Conservation (phyloP, 2,888 invertebrate genomes). For the Philopedon plagiatum region DNA sequence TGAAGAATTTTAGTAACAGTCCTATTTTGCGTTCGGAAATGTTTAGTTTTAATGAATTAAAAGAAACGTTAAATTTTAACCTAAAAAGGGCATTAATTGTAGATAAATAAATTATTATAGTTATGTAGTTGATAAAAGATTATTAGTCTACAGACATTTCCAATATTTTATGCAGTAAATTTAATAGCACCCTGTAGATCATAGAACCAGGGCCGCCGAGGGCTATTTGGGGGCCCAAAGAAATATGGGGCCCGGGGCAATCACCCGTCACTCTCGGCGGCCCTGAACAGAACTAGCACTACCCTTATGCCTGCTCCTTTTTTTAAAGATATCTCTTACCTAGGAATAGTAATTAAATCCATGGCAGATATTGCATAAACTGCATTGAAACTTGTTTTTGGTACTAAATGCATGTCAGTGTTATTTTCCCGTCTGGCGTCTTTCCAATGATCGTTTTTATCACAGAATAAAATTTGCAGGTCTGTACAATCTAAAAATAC, state of each 20-base stretch:
- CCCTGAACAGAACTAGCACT: too few relatives aligned
- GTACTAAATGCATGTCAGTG: constrained; percentile 82
- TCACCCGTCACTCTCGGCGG: too few relatives aligned
- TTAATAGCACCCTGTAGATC: too few relatives aligned
- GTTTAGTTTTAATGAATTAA: constrained; percentile 82
- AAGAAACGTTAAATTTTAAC: constrained; percentile 81
- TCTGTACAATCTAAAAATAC: constrained; percentile 77
- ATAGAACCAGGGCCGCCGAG: too few relatives aligned
- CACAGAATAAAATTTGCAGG: constrained; percentile 76
- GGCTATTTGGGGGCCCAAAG: too few relatives aligned
- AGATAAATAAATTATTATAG: too few relatives aligned
- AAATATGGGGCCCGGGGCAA: too few relatives aligned
- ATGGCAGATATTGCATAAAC: constrained; percentile 63
- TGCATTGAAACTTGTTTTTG: constrained; percentile 72
- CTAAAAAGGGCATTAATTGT: too few relatives aligned
- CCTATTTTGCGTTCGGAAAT: constrained; percentile 81
- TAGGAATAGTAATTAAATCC: constrained; percentile 63
- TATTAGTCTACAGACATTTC: too few relatives aligned
- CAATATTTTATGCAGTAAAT: too few relatives aligned
- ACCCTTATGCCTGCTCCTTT: too few relatives aligned
- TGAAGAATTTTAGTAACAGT: constrained; percentile 75
- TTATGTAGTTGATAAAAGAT: too few relatives aligned
- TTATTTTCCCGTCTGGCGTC: constrained; percentile 79
- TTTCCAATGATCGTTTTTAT: constrained; percentile 81
- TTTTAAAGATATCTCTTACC: constrained; percentile 54